Evolutionary conservation across 2,113 vertebrate genomes (phyloP), one percentile per base, ranked within the genome.

Genomic region (Catagonus wagneri): DNA sequence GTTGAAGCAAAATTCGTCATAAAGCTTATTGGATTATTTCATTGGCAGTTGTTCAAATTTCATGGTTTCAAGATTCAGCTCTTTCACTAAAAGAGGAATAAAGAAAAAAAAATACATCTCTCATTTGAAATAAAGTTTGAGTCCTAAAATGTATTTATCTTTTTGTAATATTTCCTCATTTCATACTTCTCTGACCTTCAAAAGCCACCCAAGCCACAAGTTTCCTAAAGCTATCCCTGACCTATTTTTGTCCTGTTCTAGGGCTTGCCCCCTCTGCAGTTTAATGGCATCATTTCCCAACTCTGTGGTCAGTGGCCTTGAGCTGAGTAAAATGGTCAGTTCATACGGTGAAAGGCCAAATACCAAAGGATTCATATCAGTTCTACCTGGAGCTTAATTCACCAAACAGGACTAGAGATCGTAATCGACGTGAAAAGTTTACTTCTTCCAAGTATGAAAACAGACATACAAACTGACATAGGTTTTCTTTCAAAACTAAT

Each of bases 1-100:
- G 80, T 96, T 96, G 96, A 96, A 98, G 87, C 89, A 98, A 98
- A 98, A 98, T 98, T 97, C 80, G 97, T 98, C 96, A 97, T 75
- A 90, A 98, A 96, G 66, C 78, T 97, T 98, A 96, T 56, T 95
- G 76, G 50, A 97, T 97, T 97, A 98, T 89, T 97, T 94, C 60
- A 89, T 90, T 98, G 97, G 95, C 96, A 97, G 81, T 16, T 83
- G 85, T 89, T 98, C 94, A 96, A 92, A 91, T 96, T 97, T 96
- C 87, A 72, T 5, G 0, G 79, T 93, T 71, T 97, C 74, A 84
- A 96, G 93, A 63, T 97, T 94, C 96, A 87, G 6, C 12, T 7
- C 1, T 63, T 44, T 81, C 76, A 52, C 4, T 0, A 75, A 66
- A 66, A 91, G 22, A 71, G 11, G 93, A 92, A 74, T 16, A 20